Evolutionary conservation across 1,140 invertebrate genomes (phyloP).

Genomic region (Macrotrachela quadricornifera): DNA sequence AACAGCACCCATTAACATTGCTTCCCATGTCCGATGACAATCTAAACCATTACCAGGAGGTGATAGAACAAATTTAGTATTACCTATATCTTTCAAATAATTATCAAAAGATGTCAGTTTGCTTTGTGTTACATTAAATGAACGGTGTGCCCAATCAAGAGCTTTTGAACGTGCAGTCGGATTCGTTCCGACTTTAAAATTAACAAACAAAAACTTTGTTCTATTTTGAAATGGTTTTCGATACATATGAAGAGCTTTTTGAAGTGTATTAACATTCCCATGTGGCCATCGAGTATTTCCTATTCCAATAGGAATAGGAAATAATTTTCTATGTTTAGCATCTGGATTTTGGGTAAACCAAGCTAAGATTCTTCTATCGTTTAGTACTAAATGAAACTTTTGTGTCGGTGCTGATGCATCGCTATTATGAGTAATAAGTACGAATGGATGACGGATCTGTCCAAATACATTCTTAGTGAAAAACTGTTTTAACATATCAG

Average conservation of each 20-base stretch:
- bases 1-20: neutral
- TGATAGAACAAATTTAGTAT: neutral
- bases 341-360: neutral
- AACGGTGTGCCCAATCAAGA: too few relatives aligned
- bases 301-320: neutral
- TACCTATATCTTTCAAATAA: neutral
- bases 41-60: neutral
- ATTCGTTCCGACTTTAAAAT: too few relatives aligned
- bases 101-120: too few relatives aligned
- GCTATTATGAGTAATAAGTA: neutral
- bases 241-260: neutral
- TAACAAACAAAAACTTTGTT: too few relatives aligned
- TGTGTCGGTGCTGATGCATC: neutral
- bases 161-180: too few relatives aligned
- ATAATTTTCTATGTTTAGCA: neutral
- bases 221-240: too few relatives aligned
- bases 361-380: neutral
- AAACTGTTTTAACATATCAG: neutral
- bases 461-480: neutral
- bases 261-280: neutral
- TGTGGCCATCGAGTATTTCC: neutral
- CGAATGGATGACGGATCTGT: neutral
- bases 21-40: neutral
- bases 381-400: neutral
- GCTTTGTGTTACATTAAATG: too few relatives aligned